Evolutionary conservation across 2,113 vertebrate genomes (phyloP).

Genomic region (Scytalopus superciliaris): DNA sequence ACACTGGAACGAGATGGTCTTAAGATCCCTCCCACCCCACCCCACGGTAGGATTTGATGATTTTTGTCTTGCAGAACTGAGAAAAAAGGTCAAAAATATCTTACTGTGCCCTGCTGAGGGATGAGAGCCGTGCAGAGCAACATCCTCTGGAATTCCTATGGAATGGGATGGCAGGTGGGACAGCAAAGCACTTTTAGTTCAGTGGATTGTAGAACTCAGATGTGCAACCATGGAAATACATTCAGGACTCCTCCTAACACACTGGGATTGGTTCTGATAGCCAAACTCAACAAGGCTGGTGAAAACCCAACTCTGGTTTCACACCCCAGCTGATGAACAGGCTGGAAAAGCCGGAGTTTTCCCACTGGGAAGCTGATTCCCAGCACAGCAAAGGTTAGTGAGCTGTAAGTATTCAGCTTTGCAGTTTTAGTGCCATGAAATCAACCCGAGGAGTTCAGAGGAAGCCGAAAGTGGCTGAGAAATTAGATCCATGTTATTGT

Average conservation of each 20-base stretch:
- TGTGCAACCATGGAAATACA: rapidly evolving
- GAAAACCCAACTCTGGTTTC: background rate
- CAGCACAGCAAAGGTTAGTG: background rate
- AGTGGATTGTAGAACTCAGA: background rate
- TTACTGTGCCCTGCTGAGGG: background rate
- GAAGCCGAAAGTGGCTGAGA: background rate
- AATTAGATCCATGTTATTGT: background rate
- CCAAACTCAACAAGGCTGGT: background rate
- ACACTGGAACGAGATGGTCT: background rate
- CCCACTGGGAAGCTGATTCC: background rate
- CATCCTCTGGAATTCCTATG: rapidly evolving
- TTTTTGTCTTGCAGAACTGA: background rate
- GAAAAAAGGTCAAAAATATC: background rate
- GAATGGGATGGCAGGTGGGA: rapidly evolving
- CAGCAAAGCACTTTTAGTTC: rapidly evolving
- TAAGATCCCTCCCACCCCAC: too few relatives aligned
- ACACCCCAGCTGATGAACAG: background rate
- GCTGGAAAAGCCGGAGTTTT: background rate
- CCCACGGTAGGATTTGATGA: background rate
- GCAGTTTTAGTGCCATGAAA: background rate
- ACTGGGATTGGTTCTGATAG: background rate
- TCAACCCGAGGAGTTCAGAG: background rate
- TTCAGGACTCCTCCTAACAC: background rate
- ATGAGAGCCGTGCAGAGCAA: background rate
- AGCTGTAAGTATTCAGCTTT: background rate